Base-by-base conservation (phyloP, 2,113 vertebrate species). In the Nymphicus hollandicus region DNA sequence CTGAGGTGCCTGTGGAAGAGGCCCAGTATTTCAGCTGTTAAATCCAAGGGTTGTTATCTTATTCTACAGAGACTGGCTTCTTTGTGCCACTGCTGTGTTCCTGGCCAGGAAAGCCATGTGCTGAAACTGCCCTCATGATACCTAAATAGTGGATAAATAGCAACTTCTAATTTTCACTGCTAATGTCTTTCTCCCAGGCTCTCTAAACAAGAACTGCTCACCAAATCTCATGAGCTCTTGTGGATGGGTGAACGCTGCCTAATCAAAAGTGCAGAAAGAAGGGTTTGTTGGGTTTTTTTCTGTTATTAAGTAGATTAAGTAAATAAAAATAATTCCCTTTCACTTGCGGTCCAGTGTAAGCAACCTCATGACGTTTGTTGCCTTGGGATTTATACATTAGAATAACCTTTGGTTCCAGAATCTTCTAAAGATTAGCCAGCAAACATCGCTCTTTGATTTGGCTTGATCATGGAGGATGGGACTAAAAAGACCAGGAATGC, bases 321-420 rank as follows among this genome's bases (percentile, higher is more conserved):
- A 73, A 84, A 81, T 89, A 89, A 91, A 60, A 56, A 52, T 71
- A 74, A 86, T 91, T 87, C 77, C 60, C 70, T 91, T 83, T 95
- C 81, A 61, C 11, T 69, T 52, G 25, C 70, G 69, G 55, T 96
- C 97, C 96, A 97, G 91, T 95, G 82, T 95, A 97, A 97, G 94
- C 94, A 97, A 95, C 74, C 76, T 58, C 33, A 47, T 92, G 70
- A 95, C 76, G 19, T 96, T 96, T 91, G 92, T 95, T 97, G 91
- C 93, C 82, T 89, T 71, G 93, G 94, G 92, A 96, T 96, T 97
- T 95, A 87, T 86, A 93, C 35, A 11, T 95, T 71, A 92, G 95
- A 96, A 96, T 84, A 94, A 91, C 91, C 61, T 96, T 94, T 79
- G 80, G 46, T 96, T 97, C 97, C 97, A 93, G 68, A 39, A 60